Percentiles rank a stretch among this genome's conserved stretches.
phyloP scores from a whole-genome alignment of 1,140 invertebrate species.

The Monomorium pharaonis region DNA sequence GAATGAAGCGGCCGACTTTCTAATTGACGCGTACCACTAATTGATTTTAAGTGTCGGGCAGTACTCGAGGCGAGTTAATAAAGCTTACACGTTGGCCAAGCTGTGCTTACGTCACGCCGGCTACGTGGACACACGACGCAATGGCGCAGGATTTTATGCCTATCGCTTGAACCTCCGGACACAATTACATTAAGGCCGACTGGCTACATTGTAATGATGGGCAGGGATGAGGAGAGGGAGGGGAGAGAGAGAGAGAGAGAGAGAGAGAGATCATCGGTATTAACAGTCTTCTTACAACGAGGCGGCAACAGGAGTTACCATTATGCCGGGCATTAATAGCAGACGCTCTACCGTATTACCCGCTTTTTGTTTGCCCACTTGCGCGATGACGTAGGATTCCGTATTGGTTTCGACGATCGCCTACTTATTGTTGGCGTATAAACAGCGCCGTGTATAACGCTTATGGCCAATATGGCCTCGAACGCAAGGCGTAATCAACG shows the following conservation, averaged over 20 bases:
- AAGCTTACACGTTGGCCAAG: constrained; percentile 47
- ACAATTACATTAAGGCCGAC: constrained; percentile 53
- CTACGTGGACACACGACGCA: constrained; percentile 34
- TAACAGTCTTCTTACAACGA: constrained; percentile 37
- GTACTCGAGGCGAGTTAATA: constrained; percentile 69
- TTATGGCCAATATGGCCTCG: constrained; percentile 34
- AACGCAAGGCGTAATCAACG: constrained; percentile 10
- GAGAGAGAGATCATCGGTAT: neutral
- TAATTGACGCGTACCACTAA: constrained; percentile 76
- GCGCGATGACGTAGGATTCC: constrained; percentile 56
- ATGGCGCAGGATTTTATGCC: constrained; percentile 45
- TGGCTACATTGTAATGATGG: constrained; percentile 5
- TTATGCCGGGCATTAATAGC: constrained; percentile 43
- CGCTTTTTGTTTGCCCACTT: constrained; percentile 56
- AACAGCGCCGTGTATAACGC: constrained; percentile 41
- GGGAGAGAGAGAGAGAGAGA: neutral
- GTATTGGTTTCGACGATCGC: constrained; percentile 56
- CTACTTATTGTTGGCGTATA: constrained; percentile 56
- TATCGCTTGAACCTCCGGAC: constrained; percentile 50
- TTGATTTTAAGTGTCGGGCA: constrained; percentile 76
- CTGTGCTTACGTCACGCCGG: constrained; percentile 62
- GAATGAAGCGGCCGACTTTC: constrained; percentile 68
- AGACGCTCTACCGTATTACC: constrained; percentile 44
- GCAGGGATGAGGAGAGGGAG: neutral
- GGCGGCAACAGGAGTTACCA: constrained; percentile 40